Conservation (phyloP, 1,140 invertebrate genomes). For the Mercenaria mercenaria region DNA sequence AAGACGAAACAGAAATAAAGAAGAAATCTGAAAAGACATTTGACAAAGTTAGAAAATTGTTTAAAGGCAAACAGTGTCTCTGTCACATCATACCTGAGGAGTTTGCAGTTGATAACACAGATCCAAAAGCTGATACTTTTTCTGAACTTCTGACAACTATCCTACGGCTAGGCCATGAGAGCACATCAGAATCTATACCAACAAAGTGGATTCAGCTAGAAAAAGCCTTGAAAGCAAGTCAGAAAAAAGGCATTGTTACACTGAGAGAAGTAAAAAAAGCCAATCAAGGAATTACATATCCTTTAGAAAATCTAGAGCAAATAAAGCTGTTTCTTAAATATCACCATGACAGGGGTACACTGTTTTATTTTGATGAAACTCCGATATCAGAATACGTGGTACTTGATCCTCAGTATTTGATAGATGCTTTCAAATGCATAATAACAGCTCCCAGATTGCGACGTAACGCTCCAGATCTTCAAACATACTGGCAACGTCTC, state of each 20-base stretch:
- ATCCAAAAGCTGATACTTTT: neutral
- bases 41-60: neutral
- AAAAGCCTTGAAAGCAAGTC: neutral
- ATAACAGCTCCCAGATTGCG: conserved; percentile 31
- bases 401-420: conserved; percentile 44
- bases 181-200: neutral
- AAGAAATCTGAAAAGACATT: neutral
- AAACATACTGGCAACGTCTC: neutral
- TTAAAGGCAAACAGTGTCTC: neutral
- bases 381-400: neutral
- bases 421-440: conserved; percentile 42
- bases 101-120: neutral
- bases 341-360: conserved; percentile 30
- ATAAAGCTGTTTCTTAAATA: conserved; percentile 49
- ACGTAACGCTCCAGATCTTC: neutral
- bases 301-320: neutral
- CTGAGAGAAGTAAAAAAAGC: neutral
- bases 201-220: neutral
- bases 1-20: neutral
- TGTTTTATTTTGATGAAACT: conserved; percentile 48
- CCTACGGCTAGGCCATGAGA: neutral
- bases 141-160: neutral
- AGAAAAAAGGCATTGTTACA: neutral
- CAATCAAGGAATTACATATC: neutral
- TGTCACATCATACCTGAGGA: neutral